These are phyloP conservation scores for Pogona vitticeps DNA, from an alignment of 2,113 vertebrate genomes.

Conservation along the genomic window DNA sequence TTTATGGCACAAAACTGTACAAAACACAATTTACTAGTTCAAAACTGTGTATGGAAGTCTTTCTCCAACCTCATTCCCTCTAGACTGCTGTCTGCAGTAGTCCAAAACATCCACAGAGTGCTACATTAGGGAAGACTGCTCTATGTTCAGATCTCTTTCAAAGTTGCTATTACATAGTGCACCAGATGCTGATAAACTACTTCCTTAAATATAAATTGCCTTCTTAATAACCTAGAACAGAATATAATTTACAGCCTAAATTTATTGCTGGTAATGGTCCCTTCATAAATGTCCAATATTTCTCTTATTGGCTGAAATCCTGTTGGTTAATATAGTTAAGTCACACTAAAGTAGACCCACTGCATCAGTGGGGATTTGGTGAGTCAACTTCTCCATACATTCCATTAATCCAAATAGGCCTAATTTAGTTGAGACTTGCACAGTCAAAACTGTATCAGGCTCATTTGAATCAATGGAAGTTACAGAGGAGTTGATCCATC, in stretches of 20 bases:
- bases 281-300: conserved; percentile 47
- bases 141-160: conserved; percentile 26
- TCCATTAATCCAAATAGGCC: no score
- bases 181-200: conserved; percentile 16
- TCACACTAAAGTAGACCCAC: no score
- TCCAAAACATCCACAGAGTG: not conserved
- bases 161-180: conserved; percentile 43
- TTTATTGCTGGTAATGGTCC: conserved; percentile 51
- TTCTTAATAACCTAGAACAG: conserved; percentile 30
- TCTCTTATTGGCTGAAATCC: not conserved
- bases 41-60: not conserved
- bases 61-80: not conserved
- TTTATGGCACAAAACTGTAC: conserved; percentile 33
- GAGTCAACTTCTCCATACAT: no score
- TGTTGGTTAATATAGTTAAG: no score
- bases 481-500: no score
- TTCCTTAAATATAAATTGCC: conserved; percentile 46
- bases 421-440: no score
- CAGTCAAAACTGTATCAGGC: no score
- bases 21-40: conserved; percentile 7
- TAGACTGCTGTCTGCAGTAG: not conserved
- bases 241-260: conserved; percentile 31
- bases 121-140: not conserved
- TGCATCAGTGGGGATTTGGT: no score
- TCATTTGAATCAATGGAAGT: no score